Percentiles rank a stretch among this genome's conserved stretches.
Evolutionary conservation across 2,888 invertebrate species (phyloP).

Genomic region (Anagyrus pseudococci): DNA sequence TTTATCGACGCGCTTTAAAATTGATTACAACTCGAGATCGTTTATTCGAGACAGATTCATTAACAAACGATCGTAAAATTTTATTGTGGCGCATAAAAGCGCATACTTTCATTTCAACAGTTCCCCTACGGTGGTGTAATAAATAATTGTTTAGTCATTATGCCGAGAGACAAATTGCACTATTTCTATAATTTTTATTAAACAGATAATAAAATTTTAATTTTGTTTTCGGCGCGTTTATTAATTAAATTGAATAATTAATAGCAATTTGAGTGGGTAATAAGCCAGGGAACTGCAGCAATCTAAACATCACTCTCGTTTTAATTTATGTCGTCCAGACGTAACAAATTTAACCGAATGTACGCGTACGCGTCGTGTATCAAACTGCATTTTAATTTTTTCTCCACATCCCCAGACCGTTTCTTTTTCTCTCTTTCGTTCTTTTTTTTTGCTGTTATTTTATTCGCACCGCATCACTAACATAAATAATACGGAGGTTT

Average conservation of each 20-base stretch:
- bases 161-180: too few relatives aligned
- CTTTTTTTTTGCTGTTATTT: constrained; percentile 5
- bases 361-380: neutral
- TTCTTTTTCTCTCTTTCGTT: constrained; percentile 1
- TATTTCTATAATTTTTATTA: too few relatives aligned
- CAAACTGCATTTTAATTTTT: constrained; percentile 29
- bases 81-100: neutral
- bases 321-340: constrained; percentile 16
- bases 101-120: too few relatives aligned
- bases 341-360: neutral
- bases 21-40: too few relatives aligned
- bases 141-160: too few relatives aligned
- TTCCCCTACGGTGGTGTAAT: too few relatives aligned
- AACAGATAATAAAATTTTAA: too few relatives aligned
- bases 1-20: too few relatives aligned
- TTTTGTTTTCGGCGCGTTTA: neutral
- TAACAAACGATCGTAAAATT: too few relatives aligned
- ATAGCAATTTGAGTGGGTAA: constrained; percentile 17
- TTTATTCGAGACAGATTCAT: too few relatives aligned
- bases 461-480: neutral
- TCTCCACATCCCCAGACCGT: neutral
- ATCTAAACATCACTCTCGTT: constrained; percentile 22
- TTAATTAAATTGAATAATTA: constrained; percentile 7
- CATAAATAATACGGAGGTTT: constrained; percentile 12
- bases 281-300: constrained; percentile 9